Evolutionary conservation across 1,140 invertebrate species (phyloP).

Genomic region (Drosophila sp.): DNA sequence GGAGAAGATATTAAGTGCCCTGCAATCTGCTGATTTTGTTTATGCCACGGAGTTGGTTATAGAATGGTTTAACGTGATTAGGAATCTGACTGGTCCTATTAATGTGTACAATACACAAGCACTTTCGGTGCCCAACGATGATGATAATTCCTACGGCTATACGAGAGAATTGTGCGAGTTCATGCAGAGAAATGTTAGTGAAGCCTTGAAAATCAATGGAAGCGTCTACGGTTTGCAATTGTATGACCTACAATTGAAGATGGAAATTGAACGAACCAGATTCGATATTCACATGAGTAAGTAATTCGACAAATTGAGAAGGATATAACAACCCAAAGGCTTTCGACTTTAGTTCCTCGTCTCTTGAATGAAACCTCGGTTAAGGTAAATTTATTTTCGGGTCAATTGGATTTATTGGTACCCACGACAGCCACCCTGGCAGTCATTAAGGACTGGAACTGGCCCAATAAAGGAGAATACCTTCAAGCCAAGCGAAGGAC

Average conservation of each 20-base stretch:
- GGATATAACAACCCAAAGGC: neutral
- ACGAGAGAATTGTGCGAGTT: conserved; percentile 80
- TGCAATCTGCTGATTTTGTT: conserved; percentile 14
- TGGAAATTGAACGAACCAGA: too few species aligned
- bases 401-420: conserved; percentile 87
- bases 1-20: conserved; percentile 85
- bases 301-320: conserved; percentile 8
- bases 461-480: conserved; percentile 85
- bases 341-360: conserved; percentile 86
- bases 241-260: too few species aligned
- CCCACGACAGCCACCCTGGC: conserved; percentile 86
- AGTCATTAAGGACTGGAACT: conserved; percentile 89
- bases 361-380: conserved; percentile 87
- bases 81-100: too few species aligned
- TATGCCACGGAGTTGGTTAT: too few species aligned
- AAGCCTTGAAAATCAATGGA: conserved; percentile 86
- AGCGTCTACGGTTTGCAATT: conserved; percentile 73
- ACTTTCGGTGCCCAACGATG: conserved; percentile 46
- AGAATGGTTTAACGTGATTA: too few species aligned
- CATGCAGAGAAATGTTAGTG: conserved; percentile 89
- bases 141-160: conserved; percentile 19
- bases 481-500: conserved; percentile 83
- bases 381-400: conserved; percentile 72
- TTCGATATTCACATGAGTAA: conserved; percentile 80
- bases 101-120: conserved; percentile 52